Percentiles rank a stretch among this genome's conserved stretches.
Conservation (phyloP, 2,797 vertebrate species). For the Enteromius afrohamiltoni region DNA sequence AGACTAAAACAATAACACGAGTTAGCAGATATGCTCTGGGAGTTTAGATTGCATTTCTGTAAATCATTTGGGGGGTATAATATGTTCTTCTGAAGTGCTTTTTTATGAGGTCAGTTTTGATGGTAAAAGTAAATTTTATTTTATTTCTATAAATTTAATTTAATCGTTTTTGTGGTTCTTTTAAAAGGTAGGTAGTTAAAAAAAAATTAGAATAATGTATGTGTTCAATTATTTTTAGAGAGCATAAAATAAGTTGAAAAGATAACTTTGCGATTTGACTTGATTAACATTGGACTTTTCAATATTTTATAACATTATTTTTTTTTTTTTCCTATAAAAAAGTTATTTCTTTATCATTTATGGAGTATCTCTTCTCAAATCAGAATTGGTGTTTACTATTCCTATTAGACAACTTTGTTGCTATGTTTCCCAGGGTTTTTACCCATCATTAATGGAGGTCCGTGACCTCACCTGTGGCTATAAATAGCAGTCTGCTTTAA, state of each 20-base stretch:
- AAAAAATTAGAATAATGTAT: background rate
- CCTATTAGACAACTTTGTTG: constrained; percentile 24
- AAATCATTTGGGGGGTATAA: constrained; percentile 48
- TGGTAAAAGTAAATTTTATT: too few species aligned
- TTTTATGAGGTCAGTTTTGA: constrained; percentile 67
- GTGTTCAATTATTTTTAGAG: background rate
- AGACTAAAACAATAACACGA: constrained; percentile 36
- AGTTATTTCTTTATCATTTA: background rate
- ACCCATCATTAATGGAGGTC: constrained; percentile 58
- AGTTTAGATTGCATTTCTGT: constrained; percentile 14
- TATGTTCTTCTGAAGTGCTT: constrained; percentile 34
- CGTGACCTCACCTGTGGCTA: constrained; percentile 53
- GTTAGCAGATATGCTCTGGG: background rate
- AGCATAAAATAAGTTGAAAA: background rate
- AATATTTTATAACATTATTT: background rate
- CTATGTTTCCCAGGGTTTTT: constrained; percentile 43
- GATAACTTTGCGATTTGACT: background rate
- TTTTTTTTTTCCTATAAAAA: too few species aligned
- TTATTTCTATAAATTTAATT: constrained; percentile 55
- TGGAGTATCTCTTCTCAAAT: background rate
- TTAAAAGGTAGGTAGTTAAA: constrained; percentile 2
- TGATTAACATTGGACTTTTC: background rate
- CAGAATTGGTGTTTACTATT: constrained; percentile 32
- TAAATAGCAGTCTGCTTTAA: constrained; percentile 63
- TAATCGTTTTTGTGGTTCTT: constrained; percentile 64